Evolutionary conservation across 2,113 vertebrate genomes (phyloP).

Genomic region (Regulus satrapa): DNA sequence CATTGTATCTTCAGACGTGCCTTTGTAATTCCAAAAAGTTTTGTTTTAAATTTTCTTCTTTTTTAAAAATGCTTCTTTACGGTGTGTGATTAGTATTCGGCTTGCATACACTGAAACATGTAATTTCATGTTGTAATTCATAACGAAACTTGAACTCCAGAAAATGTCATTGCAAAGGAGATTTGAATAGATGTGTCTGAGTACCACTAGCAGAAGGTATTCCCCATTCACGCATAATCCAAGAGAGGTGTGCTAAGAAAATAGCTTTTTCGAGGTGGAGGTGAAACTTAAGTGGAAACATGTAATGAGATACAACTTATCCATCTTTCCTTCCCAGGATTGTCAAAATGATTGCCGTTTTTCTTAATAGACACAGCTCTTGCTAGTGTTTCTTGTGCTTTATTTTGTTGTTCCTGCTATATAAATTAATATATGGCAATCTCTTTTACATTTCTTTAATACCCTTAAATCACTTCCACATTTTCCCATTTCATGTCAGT

Average conservation of each 20-base stretch:
- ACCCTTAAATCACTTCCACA: not conserved
- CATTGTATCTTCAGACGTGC: not conserved
- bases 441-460: constrained; percentile 5
- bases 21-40: not conserved
- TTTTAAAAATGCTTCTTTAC: not conserved
- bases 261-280: not conserved
- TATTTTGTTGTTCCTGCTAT: not conserved
- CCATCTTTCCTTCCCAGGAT: not conserved
- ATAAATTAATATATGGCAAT: not conserved
- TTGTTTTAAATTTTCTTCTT: not conserved
- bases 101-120: not conserved
- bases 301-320: not conserved
- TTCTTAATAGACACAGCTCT: not conserved
- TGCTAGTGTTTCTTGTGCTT: not conserved
- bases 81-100: not conserved
- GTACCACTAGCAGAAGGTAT: not conserved
- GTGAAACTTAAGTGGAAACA: not conserved
- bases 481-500: not conserved
- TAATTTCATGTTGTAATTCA: not conserved
- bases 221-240: not conserved
- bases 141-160: not conserved
- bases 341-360: not conserved
- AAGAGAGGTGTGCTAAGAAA: not conserved
- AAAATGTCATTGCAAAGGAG: not conserved
- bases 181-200: not conserved